These are phyloP conservation scores for Tauraco erythrolophus DNA, from an alignment of 2,113 vertebrate species.

Conservation along the genomic window DNA sequence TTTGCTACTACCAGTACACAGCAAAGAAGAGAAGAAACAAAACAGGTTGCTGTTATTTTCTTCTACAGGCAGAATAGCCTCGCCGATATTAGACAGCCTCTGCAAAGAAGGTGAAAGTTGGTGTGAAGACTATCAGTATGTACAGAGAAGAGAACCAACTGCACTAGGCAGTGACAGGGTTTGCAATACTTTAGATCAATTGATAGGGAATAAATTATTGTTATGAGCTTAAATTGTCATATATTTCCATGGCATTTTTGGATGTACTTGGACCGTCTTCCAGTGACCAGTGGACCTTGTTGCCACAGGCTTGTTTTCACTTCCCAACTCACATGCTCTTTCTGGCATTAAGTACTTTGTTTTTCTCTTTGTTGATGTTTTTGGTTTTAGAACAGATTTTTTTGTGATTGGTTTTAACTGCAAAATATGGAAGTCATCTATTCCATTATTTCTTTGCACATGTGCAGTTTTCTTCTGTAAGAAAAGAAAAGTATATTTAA, in stretches of 20 bases:
- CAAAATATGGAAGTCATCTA: not conserved
- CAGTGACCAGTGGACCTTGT: not conserved
- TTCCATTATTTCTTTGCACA: not conserved
- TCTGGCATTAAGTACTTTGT: not conserved
- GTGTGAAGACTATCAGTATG: not conserved
- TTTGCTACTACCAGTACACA: not conserved
- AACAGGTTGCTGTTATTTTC: not conserved
- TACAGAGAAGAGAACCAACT: not conserved
- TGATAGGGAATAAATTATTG: not conserved
- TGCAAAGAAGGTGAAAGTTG: not conserved
- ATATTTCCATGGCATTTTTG: not conserved
- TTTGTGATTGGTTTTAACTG: not conserved
- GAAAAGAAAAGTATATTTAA: not conserved
- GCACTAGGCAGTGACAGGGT: not conserved
- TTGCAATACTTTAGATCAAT: not conserved
- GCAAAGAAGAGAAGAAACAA: not conserved
- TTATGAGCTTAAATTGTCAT: not conserved
- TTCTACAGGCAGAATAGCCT: not conserved
- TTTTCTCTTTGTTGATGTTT: not conserved
- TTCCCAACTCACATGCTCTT: not conserved
- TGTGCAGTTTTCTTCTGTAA: not conserved
- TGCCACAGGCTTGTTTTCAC: not conserved
- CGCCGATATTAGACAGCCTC: not conserved
- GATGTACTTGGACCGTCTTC: not conserved
- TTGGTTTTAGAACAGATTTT: not conserved